phyloP scores from a whole-genome alignment of 2,797 vertebrate species.

The Acrossocheilus wenchowensis region DNA sequence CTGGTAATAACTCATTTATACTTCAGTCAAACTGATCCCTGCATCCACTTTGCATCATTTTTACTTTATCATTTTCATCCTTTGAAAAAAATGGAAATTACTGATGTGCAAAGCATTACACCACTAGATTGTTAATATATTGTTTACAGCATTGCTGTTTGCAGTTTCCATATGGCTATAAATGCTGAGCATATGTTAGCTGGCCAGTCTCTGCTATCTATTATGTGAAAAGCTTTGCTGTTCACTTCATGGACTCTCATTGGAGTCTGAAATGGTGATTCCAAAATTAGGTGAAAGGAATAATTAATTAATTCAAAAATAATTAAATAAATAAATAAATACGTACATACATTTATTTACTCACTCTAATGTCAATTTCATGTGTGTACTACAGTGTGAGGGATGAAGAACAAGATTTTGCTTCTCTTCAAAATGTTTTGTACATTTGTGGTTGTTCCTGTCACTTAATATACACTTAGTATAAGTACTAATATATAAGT shows the following conservation, averaged over 20 bases:
- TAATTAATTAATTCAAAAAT: background rate
- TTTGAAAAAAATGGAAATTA: background rate
- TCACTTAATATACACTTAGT: too few species aligned
- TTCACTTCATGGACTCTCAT: background rate
- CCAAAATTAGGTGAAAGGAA: background rate
- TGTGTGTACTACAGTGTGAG: too few species aligned
- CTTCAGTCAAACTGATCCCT: background rate
- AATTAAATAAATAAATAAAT: too few species aligned
- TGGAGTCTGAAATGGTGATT: background rate
- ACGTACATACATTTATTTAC: too few species aligned
- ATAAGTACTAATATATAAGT: too few species aligned
- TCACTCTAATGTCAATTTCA: too few species aligned
- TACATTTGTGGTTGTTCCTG: too few species aligned
- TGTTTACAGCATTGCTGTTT: background rate
- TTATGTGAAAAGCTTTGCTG: background rate
- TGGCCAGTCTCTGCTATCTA: background rate
- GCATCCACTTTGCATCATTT: slow-evolving; percentile 24
- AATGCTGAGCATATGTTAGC: background rate
- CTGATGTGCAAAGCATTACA: background rate
- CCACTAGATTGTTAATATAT: background rate
- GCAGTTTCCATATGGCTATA: background rate
- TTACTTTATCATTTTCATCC: background rate
- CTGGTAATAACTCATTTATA: slow-evolving; percentile 26
- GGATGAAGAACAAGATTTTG: too few species aligned
- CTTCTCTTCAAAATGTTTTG: too few species aligned